phyloP scores from a whole-genome alignment of 2,113 vertebrate genomes.

The Ptilonorhynchus violaceus region DNA sequence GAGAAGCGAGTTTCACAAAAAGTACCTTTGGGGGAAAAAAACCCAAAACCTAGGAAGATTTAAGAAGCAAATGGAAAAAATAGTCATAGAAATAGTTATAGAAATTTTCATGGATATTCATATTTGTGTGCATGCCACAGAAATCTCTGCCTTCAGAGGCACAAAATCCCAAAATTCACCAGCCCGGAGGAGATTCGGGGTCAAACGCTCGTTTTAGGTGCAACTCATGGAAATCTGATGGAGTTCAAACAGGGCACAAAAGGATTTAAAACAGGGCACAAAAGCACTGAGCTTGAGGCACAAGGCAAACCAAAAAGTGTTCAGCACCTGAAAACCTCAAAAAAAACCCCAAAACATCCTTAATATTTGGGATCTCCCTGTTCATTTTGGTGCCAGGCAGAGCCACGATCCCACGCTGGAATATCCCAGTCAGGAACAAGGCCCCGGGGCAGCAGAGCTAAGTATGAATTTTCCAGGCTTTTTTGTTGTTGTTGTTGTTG shows the following conservation, averaged over 20 bases:
- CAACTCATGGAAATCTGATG: neutral
- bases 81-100: neutral
- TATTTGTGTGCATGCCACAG: rapidly evolving
- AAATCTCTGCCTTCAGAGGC: neutral
- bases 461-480: neutral
- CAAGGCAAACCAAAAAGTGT: neutral
- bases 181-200: neutral
- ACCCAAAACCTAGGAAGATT: neutral
- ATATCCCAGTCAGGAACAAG: neutral
- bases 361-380: neutral
- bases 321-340: neutral
- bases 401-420: neutral
- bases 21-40: neutral
- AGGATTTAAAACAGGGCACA: no score
- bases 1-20: neutral
- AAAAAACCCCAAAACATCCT: neutral
- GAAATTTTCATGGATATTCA: neutral
- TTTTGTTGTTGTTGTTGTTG: neutral
- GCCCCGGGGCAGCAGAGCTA: neutral
- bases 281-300: neutral
- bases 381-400: neutral
- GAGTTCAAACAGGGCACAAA: neutral
- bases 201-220: neutral
- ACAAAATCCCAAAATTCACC: neutral
- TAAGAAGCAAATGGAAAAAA: neutral